Percentiles rank a stretch among this genome's conserved stretches.
phyloP scores from a whole-genome alignment of 2,888 invertebrate genomes.

The Eupithecia pulchellata region DNA sequence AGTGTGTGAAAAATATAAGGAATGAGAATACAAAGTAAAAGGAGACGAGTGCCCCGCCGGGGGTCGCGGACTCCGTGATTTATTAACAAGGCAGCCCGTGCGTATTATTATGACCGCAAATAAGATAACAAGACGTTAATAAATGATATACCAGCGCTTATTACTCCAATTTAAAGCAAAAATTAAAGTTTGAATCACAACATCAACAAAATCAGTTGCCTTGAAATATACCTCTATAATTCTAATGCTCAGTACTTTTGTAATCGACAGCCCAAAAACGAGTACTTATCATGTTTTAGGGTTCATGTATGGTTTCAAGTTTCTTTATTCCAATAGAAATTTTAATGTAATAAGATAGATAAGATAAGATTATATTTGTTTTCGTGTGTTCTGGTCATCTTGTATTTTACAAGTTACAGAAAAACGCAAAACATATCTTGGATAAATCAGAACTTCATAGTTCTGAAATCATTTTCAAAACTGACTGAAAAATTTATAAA shows the following conservation, averaged over 20 bases:
- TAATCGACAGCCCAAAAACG: not conserved
- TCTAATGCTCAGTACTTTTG: too few species aligned
- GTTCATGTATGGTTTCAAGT: not conserved
- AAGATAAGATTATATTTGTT: not conserved
- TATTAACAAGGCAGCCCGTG: constrained; percentile 51
- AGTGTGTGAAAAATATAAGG: constrained; percentile 40
- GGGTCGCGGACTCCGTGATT: constrained; percentile 48
- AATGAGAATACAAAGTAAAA: constrained; percentile 50
- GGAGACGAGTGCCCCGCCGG: constrained; percentile 47
- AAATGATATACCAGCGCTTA: constrained; percentile 43
- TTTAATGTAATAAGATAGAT: not conserved
- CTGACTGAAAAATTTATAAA: not conserved
- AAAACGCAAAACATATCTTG: not conserved
- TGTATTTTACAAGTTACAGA: not conserved
- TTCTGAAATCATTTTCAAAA: too few species aligned
- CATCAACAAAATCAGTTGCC: not conserved
- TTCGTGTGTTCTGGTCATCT: not conserved
- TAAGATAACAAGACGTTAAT: constrained; percentile 47
- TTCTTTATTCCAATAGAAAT: not conserved
- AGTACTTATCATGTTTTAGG: not conserved
- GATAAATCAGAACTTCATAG: not conserved
- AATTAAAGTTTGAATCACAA: not conserved
- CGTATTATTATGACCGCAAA: constrained; percentile 52
- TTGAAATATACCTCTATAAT: too few species aligned
- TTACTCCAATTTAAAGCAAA: constrained; percentile 9